Evolutionary conservation across 2,888 invertebrate species (phyloP), one percentile per base, ranked within the genome.

Genomic region (Leptothorax acervorum): DNA sequence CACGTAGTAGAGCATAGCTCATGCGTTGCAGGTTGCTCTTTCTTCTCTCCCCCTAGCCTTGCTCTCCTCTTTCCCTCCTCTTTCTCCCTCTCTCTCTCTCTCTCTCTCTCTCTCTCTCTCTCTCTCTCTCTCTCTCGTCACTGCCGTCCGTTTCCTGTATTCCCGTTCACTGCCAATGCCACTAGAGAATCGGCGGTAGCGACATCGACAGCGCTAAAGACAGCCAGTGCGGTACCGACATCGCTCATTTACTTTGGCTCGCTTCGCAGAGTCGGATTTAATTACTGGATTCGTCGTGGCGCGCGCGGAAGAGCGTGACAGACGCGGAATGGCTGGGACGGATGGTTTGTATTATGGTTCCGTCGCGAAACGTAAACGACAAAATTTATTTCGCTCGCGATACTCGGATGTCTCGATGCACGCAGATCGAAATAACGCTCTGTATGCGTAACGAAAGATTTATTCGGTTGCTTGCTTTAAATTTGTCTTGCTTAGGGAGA

Each of bases 171-270:
- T 90, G 83, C 75, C 90, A 90, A 82, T 89, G 78, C 74, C 83
- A 76, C n/a, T 42, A 85, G 83, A 63, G 74, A 83, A 68, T 75
- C 68, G 75, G 39, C 74, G 76, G 81, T 45, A 60, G 79, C 79
- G 57, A 62, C 65, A 66, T 71, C 79, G 70, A 35, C 35, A 55
- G 15, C 82, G 31, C 45, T 66, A 81, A 79, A 71, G 70, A 81
- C 85, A 85, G 70, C 55, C 71, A 39, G 75, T 45, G 51, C 65
- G 45, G 70, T 42, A 79, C 51, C 82, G 53, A 57, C 85, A 90
- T 85, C 90, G 90, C 88, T 92, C 91, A 90, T 91, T 91, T 91
- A 86, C 87, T 88, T 89, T 88, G 86, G 83, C 85, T 82, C 89
- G 89, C 84, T 76, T 86, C 85, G 83, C 81, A 84, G 85, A 91